Conservation (phyloP, 2,113 vertebrate genomes). For the Barbus barbus region DNA sequence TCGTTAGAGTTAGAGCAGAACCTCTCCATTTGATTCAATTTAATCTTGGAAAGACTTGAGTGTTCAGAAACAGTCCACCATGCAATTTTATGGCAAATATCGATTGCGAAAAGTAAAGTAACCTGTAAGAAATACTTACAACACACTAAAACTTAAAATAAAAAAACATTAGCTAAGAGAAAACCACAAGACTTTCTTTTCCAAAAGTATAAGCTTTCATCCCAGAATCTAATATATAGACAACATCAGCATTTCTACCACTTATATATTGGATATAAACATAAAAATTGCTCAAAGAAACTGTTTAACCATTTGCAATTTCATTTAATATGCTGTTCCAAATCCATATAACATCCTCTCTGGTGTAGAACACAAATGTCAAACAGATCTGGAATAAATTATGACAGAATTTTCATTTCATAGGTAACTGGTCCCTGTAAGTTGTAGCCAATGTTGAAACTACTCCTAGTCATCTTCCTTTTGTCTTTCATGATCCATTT, state of each 20-base stretch:
- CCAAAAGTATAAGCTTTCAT: not conserved
- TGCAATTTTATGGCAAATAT: not conserved
- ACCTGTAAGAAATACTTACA: too few species aligned
- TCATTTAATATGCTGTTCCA: not conserved
- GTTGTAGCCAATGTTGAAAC: too few species aligned
- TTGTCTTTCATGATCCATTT: slow-evolving; percentile 6
- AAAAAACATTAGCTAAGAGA: not conserved
- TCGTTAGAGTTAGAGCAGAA: too few species aligned
- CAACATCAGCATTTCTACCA: not conserved
- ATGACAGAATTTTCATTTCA: too few species aligned
- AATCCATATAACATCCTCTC: not conserved
- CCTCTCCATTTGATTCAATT: not conserved
- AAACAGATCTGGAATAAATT: not conserved
- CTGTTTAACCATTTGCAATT: not conserved
- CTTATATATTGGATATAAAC: not conserved
- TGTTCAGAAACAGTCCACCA: not conserved
- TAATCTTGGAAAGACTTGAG: not conserved
- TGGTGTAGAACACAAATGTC: not conserved
- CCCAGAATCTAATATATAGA: not conserved
- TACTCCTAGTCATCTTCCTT: too few species aligned
- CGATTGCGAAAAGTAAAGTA: not conserved
- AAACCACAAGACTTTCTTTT: not conserved
- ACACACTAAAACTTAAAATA: not conserved
- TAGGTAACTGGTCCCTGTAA: too few species aligned
- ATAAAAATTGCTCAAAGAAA: not conserved